Evolutionary conservation across 2,113 vertebrate genomes (phyloP), one percentile per base, ranked within the genome.

Genomic region (Lampris megalopsis): DNA sequence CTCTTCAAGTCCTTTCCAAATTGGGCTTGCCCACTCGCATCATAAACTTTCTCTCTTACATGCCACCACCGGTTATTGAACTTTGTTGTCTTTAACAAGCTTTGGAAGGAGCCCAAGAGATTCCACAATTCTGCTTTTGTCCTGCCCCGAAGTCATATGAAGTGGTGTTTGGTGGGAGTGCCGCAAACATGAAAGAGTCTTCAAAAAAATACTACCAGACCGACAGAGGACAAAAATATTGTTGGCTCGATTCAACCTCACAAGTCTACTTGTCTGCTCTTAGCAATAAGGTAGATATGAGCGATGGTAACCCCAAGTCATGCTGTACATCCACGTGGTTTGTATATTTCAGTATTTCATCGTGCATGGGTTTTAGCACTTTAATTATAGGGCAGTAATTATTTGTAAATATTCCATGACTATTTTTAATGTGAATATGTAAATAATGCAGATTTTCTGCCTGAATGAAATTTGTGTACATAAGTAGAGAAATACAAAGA

Each of bases 31-130:
- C 97, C 3, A 92, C 88, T 0, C 82, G 95, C 63, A 92, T 98
- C 36, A 93, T 95, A 41, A 67, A 86, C 37, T 99, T 96, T 90
- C 95, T 99, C n/a, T 95, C 92, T 35, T 96, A 96, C 84, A 77
- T n/a, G 24, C 87, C 88, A 4, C 77, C 86, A 50, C 83, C 83
- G 45, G 63, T 75, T 49, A 6, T 83, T 63, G 84, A 75, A 38
- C 88, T 63, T 71, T 59, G 86, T 71, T 2, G 41, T 8, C 36
- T 57, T 3, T n/a, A 3, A 50, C 11, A 48, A 57, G 58, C 13
- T 41, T 9, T 1, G 50, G 47, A 2, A 49, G 3, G 41, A 63
- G 53, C 41, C 48, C 24, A 24, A 24, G 24, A 24, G 24, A 24
- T 24, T 24, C 24, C 24, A 24, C 24, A 24, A 9, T 40, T 56